Conservation (phyloP, 1,140 invertebrate genomes). For the Drosophila equinoxialis region DNA sequence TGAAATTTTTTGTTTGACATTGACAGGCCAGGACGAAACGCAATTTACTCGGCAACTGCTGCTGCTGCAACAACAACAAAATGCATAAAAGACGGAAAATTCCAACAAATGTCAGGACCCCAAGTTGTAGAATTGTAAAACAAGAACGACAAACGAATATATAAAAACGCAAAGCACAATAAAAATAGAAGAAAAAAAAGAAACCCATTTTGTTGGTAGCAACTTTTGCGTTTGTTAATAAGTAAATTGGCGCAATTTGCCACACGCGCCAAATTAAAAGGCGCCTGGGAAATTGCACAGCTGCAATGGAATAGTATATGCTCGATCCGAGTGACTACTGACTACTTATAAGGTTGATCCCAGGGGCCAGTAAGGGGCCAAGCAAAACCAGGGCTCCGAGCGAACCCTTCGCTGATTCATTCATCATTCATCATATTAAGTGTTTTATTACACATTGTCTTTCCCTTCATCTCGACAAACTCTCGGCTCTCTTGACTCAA, state of each 20-base stretch:
- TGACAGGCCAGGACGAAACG: conserved; percentile 73
- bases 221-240: conserved; percentile 62
- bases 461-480: conserved; percentile 26
- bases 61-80: not conserved
- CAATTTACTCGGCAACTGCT: conserved; percentile 47
- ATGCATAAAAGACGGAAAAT: conserved; percentile 30
- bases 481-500: conserved; percentile 53
- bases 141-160: conserved; percentile 4
- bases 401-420: conserved; percentile 71
- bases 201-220: conserved; percentile 32
- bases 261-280: conserved; percentile 72
- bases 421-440: conserved; percentile 80
- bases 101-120: conserved; percentile 40
- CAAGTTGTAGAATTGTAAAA: conserved; percentile 34
- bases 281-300: conserved; percentile 65
- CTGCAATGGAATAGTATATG: conserved; percentile 30
- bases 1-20: conserved; percentile 71
- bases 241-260: conserved; percentile 78
- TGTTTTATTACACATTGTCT: conserved; percentile 76
- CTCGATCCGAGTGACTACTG: conserved; percentile 1
- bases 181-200: not conserved
- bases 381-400: conserved; percentile 9
- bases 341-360: conserved; percentile 20
- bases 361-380: conserved; percentile 37
- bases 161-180: not conserved